These are phyloP conservation scores for Aricia artaxerxes DNA, from an alignment of 2,888 invertebrate genomes.

Conservation along the genomic window DNA sequence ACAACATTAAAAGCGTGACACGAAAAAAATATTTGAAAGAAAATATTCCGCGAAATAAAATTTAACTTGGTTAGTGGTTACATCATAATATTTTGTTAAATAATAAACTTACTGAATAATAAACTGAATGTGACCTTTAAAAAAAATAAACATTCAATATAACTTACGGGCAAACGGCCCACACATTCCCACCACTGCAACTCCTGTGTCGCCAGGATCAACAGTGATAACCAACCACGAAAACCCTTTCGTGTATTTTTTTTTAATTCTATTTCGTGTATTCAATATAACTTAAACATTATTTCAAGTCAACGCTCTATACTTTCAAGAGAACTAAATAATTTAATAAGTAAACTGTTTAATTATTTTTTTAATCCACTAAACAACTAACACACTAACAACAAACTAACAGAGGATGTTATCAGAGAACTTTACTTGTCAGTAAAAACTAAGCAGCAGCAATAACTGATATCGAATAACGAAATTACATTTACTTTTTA, in stretches of 20 bases:
- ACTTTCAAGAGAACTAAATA: not conserved
- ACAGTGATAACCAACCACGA: too few species aligned
- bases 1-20: not conserved
- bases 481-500: not conserved
- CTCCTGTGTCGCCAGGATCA: too few species aligned
- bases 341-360: not conserved
- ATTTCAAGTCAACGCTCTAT: not conserved
- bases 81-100: not conserved
- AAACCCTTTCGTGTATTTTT: too few species aligned
- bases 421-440: not conserved
- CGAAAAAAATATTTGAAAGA: not conserved
- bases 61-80: not conserved
- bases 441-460: too few species aligned
- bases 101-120: not conserved
- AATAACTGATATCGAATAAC: too few species aligned
- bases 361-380: not conserved
- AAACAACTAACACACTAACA: too few species aligned
- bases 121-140: not conserved
- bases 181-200: too few species aligned
- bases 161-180: not conserved
- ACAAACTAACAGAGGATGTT: too few species aligned
- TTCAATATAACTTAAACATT: not conserved
- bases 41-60: constrained; percentile 1
- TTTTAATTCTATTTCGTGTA: not conserved
- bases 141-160: not conserved